phyloP scores from a whole-genome alignment of 2,888 invertebrate genomes.

The Erannis defoliaria region DNA sequence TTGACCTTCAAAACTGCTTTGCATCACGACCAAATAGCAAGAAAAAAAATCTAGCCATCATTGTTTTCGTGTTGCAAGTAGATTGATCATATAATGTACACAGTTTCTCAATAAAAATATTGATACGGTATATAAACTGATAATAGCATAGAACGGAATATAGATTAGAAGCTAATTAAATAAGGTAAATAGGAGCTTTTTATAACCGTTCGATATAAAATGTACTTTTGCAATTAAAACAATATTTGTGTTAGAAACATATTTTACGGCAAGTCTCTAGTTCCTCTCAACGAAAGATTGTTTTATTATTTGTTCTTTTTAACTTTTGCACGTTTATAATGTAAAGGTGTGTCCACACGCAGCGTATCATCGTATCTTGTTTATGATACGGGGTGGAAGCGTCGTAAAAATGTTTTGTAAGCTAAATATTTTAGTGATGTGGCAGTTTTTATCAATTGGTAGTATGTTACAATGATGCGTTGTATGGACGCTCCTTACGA shows the following conservation, averaged over 20 bases:
- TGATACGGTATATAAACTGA: slow-evolving; percentile 47
- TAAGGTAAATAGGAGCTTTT: slow-evolving; percentile 79
- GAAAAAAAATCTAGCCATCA: neutral
- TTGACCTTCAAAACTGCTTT: neutral
- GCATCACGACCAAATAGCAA: slow-evolving; percentile 12
- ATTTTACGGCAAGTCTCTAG: slow-evolving; percentile 49
- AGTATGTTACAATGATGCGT: slow-evolving; percentile 1
- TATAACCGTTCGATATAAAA: slow-evolving; percentile 41
- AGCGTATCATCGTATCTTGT: slow-evolving; percentile 34
- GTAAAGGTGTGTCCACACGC: slow-evolving; percentile 31
- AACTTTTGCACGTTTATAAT: slow-evolving; percentile 45
- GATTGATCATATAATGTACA: slow-evolving; percentile 13
- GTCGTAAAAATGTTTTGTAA: neutral
- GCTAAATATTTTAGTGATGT: neutral
- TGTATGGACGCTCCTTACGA: slow-evolving; percentile 44
- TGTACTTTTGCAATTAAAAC: slow-evolving; percentile 34
- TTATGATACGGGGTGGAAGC: slow-evolving; percentile 50
- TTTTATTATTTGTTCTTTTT: slow-evolving; percentile 44
- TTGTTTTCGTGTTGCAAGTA: slow-evolving; percentile 23
- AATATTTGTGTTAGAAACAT: slow-evolving; percentile 36
- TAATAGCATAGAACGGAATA: slow-evolving; percentile 77
- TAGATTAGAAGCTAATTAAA: slow-evolving; percentile 79
- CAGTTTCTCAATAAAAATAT: slow-evolving; percentile 28
- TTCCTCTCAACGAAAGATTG: slow-evolving; percentile 60
- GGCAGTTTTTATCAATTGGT: neutral